Evolutionary conservation across 92 coral and sea anemone genomes (phyloP).

Genomic region (Actinernus sp.): DNA sequence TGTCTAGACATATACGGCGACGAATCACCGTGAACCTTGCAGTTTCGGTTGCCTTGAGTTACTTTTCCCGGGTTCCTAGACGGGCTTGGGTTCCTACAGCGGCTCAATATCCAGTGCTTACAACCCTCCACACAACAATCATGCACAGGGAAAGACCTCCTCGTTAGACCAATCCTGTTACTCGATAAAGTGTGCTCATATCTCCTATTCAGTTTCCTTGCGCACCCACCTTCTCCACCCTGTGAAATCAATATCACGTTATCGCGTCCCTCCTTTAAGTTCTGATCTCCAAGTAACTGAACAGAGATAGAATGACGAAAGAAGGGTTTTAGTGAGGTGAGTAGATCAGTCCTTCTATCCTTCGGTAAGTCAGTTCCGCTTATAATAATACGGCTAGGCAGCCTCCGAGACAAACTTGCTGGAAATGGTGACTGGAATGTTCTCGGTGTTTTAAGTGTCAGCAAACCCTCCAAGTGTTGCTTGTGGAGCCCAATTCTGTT

Average conservation of each 20-base stretch:
- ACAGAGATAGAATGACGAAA: constrained; percentile 49
- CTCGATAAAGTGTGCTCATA: constrained; percentile 66
- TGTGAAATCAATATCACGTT: constrained; percentile 1
- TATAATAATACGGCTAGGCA: neutral
- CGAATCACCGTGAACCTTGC: no score
- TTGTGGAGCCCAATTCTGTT: no score
- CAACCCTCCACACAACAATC: neutral
- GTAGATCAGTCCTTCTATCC: neutral
- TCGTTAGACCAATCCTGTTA: constrained; percentile 66
- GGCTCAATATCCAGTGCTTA: neutral
- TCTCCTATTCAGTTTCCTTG: constrained; percentile 45
- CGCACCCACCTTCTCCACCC: constrained; percentile 12
- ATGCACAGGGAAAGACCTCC: constrained; percentile 48
- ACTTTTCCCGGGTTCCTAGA: neutral
- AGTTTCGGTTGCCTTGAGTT: neutral
- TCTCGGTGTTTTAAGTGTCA: neutral
- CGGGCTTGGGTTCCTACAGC: neutral
- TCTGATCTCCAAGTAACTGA: constrained; percentile 24
- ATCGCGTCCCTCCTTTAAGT: neutral
- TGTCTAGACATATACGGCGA: no score
- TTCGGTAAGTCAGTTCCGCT: neutral
- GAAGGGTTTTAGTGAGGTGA: constrained; percentile 37
- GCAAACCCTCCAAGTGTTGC: neutral
- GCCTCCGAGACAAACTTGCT: neutral
- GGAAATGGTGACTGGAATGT: neutral